Conservation (phyloP, 2,888 invertebrate genomes). For the Monoplex corrugatus region DNA sequence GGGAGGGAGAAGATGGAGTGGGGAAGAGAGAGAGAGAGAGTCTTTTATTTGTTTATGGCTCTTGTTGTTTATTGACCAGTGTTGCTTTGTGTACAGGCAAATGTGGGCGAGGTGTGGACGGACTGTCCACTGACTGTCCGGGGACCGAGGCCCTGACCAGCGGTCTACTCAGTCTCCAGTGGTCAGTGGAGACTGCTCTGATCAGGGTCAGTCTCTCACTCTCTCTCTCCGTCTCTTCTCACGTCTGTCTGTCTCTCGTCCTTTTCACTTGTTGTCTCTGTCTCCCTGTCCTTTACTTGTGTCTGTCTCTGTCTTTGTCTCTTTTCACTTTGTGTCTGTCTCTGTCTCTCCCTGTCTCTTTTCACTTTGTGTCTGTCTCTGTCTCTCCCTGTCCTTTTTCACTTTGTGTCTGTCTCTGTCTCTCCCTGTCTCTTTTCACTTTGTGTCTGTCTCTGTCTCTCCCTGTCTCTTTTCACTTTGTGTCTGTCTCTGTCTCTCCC, state of each 20-base stretch:
- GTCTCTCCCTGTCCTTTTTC: not conserved
- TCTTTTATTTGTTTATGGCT: too few relatives aligned
- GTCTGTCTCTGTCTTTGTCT: too few relatives aligned
- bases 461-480: not conserved
- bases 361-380: not conserved
- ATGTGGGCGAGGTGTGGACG: not conserved
- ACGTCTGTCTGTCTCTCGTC: too few relatives aligned
- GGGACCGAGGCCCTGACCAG: slow-evolving; percentile 47
- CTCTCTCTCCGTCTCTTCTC: too few relatives aligned
- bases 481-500: not conserved
- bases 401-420: too few relatives aligned
- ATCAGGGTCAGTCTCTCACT: not conserved
- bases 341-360: not conserved
- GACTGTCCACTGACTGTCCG: slow-evolving; percentile 41
- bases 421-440: not conserved
- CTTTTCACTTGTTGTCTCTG: too few relatives aligned
- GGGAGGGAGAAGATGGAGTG: too few relatives aligned
- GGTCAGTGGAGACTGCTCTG: slow-evolving; percentile 42
- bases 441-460: not conserved
- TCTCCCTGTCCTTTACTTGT: too few relatives aligned
- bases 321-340: not conserved
- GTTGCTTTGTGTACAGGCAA: not conserved
- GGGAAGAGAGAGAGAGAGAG: too few relatives aligned
- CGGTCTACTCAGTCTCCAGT: slow-evolving; percentile 42
- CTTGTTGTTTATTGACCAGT: too few relatives aligned